Percentiles rank a stretch among this genome's conserved stretches.
Conservation (phyloP, 2,113 vertebrate genomes). For the Collichthys lucidus region DNA sequence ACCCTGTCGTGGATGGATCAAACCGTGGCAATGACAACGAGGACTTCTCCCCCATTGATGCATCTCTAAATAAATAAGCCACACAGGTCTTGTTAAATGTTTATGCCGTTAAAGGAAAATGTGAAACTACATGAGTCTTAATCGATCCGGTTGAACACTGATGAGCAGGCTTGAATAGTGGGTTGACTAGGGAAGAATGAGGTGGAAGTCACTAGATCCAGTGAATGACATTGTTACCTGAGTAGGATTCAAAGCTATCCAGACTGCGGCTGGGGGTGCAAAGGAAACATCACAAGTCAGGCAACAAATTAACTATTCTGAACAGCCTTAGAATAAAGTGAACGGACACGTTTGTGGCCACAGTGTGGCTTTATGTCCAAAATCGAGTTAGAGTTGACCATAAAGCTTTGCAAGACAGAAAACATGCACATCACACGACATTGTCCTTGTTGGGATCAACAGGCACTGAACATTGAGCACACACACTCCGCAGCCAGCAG, state of each 20-base stretch:
- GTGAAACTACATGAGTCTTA: slow-evolving; percentile 25
- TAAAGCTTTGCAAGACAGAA: not conserved
- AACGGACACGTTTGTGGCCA: not conserved
- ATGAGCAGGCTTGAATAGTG: slow-evolving; percentile 50
- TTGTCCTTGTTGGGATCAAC: not conserved
- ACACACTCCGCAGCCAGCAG: slow-evolving; percentile 54
- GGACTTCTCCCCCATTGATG: rapidly evolving
- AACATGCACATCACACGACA: not conserved
- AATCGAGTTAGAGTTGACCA: not conserved
- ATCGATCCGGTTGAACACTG: slow-evolving; percentile 24
- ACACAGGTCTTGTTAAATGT: slow-evolving; percentile 45
- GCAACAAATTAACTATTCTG: slow-evolving; percentile 40
- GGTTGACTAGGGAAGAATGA: slow-evolving; percentile 54
- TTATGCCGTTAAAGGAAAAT: slow-evolving; percentile 11
- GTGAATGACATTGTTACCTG: slow-evolving; percentile 81
- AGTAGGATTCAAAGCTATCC: slow-evolving; percentile 87
- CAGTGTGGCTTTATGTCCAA: not conserved
- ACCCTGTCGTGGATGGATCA: slow-evolving; percentile 4
- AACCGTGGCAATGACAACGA: slow-evolving; percentile 21
- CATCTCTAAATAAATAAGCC: not conserved
- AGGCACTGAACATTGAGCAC: not conserved
- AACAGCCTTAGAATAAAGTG: not conserved
- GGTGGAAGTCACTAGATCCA: slow-evolving; percentile 49
- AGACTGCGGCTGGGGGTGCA: slow-evolving; percentile 84
- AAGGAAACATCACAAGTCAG: slow-evolving; percentile 77